These are phyloP conservation scores for Tetragnatha versicolor DNA, from an alignment of 1,140 invertebrate genomes.

Conservation along the genomic window DNA sequence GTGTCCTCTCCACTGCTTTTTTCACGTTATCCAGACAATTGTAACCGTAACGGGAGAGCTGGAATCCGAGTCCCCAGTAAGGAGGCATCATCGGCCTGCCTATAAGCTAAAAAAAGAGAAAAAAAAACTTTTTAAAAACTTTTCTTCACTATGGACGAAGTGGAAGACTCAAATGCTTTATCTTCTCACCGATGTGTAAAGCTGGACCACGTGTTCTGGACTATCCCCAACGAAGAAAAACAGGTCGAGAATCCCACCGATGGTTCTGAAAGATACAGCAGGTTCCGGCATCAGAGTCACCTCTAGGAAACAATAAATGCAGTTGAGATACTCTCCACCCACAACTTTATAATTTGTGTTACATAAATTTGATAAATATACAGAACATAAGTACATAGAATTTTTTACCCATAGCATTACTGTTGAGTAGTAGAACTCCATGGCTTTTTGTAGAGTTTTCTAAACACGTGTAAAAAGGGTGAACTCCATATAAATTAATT, in stretches of 20 bases:
- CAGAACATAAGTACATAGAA: neutral
- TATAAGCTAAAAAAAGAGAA: conserved; percentile 36
- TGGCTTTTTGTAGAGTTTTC: conserved; percentile 72
- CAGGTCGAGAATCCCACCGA: conserved; percentile 57
- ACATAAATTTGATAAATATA: neutral
- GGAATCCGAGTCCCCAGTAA: conserved; percentile 62
- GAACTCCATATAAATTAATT: conserved; percentile 68
- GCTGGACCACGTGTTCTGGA: conserved; percentile 53
- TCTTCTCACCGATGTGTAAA: conserved; percentile 58
- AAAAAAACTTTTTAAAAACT: neutral
- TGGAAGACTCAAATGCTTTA: conserved; percentile 9
- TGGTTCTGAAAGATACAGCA: conserved; percentile 50
- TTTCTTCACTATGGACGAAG: neutral
- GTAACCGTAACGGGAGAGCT: conserved; percentile 64
- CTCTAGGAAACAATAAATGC: conserved; percentile 20
- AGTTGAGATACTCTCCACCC: neutral
- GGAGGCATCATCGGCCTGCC: conserved; percentile 60
- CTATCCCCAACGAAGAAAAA: conserved; percentile 54
- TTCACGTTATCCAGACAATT: conserved; percentile 65
- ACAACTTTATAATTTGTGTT: neutral
- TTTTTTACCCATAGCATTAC: conserved; percentile 80
- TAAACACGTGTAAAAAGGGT: conserved; percentile 80
- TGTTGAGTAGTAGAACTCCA: conserved; percentile 79
- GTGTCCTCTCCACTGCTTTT: neutral
- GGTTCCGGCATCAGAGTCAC: conserved; percentile 53